These are phyloP conservation scores for Syrista parreyssii DNA, from an alignment of 2,888 invertebrate genomes.

Conservation along the genomic window DNA sequence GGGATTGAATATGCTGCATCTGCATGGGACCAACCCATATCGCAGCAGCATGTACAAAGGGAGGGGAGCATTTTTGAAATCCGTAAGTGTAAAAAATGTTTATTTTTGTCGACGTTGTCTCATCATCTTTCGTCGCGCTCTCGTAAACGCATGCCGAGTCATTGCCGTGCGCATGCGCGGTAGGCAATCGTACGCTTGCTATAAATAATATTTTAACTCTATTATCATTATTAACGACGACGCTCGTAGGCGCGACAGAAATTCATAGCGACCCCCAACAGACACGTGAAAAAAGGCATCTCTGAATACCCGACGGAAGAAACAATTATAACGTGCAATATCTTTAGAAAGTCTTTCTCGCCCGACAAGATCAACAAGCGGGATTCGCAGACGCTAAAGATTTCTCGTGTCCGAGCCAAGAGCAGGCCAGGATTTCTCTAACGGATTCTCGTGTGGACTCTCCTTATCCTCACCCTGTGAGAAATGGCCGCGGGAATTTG, in stretches of 20 bases:
- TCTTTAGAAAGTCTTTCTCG: not conserved
- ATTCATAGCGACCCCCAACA: not conserved
- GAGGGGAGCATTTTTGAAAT: constrained; percentile 42
- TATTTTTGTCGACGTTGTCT: too few relatives aligned
- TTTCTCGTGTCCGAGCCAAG: not conserved
- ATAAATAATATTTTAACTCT: too few relatives aligned
- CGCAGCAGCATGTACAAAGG: constrained; percentile 29
- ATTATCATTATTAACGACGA: not conserved
- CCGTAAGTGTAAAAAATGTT: too few relatives aligned
- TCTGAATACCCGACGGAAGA: not conserved
- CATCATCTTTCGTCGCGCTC: too few relatives aligned
- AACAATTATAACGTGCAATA: not conserved
- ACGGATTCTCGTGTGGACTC: not conserved
- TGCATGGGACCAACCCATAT: constrained; percentile 31
- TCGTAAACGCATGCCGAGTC: too few relatives aligned
- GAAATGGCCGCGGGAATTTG: not conserved
- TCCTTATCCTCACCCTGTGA: not conserved
- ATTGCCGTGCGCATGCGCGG: too few relatives aligned
- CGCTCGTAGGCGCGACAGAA: not conserved
- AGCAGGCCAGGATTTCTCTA: not conserved
- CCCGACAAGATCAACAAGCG: not conserved
- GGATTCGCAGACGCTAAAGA: not conserved
- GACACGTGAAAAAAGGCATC: not conserved
- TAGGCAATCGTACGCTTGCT: not conserved
- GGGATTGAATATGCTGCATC: constrained; percentile 45